Evolutionary conservation across 2,888 invertebrate species (phyloP).

Genomic region (Pterostichus niger): DNA sequence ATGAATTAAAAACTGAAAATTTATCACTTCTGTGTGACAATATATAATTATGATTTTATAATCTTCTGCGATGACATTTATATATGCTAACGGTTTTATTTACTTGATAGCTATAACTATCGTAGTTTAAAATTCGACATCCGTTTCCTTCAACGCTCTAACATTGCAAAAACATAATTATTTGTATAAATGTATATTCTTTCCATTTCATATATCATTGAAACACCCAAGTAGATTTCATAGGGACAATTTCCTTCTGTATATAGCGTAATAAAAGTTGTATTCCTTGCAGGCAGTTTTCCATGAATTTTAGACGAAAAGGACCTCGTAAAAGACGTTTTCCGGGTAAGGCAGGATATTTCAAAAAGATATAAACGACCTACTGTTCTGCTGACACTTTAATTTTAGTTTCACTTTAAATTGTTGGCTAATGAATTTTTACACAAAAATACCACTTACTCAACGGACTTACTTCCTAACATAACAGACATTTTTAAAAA

Average conservation of each 20-base stretch:
- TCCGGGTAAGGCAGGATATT: conserved; percentile 9
- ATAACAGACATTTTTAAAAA: background rate
- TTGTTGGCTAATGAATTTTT: conserved; percentile 38
- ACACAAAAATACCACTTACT: conserved; percentile 16
- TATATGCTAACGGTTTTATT: background rate
- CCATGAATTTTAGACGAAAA: conserved; percentile 26
- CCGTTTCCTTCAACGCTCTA: background rate
- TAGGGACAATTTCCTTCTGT: conserved; percentile 11
- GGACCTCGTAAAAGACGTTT: conserved; percentile 19
- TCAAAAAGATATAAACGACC: conserved; percentile 21
- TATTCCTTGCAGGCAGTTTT: background rate
- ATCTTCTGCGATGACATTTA: conserved; percentile 7
- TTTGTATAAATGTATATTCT: background rate
- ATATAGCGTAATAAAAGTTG: background rate
- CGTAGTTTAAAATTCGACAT: background rate
- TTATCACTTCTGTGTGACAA: conserved; percentile 9
- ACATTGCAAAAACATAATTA: background rate
- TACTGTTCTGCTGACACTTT: conserved; percentile 28
- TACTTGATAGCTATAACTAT: conserved; percentile 3
- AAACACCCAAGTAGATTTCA: background rate
- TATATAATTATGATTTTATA: conserved; percentile 8
- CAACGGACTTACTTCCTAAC: conserved; percentile 16
- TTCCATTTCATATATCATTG: conserved; percentile 1
- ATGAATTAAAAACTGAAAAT: conserved; percentile 9
- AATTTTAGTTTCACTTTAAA: conserved; percentile 33